These are phyloP conservation scores for Tinamus major DNA, from an alignment of 2,797 vertebrate genomes.

Conservation along the genomic window DNA sequence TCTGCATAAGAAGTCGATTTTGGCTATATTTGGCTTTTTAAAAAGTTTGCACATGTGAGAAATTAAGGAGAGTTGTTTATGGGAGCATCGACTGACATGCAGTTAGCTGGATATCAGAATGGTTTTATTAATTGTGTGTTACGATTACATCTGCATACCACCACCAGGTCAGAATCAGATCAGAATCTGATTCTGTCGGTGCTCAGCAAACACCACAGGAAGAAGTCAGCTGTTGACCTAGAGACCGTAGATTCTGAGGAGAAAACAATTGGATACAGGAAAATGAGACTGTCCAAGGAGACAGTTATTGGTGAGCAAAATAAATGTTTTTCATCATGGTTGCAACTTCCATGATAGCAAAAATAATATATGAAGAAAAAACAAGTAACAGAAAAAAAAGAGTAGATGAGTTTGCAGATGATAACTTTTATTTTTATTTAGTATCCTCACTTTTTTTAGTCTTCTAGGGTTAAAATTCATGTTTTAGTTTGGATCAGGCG, in stretches of 20 bases:
- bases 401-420: neutral
- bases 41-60: neutral
- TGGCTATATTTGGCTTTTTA: neutral
- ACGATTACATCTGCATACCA: neutral
- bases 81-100: neutral
- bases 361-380: neutral
- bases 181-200: neutral
- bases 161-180: neutral
- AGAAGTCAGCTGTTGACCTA: neutral
- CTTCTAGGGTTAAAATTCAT: neutral
- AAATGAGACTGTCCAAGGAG: neutral
- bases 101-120: neutral
- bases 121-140: neutral
- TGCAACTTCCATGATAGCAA: neutral
- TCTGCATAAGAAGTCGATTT: neutral
- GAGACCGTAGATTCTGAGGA: neutral
- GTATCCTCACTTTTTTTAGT: neutral
- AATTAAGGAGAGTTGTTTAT: neutral
- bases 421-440: neutral
- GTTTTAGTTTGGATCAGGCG: neutral
- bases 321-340: neutral
- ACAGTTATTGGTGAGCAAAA: neutral
- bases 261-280: neutral
- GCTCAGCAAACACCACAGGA: neutral
- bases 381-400: neutral